Evolutionary conservation across 2,797 vertebrate species (phyloP), one percentile per base, ranked within the genome.

Genomic region (Pipistrellus pygmaeus): DNA sequence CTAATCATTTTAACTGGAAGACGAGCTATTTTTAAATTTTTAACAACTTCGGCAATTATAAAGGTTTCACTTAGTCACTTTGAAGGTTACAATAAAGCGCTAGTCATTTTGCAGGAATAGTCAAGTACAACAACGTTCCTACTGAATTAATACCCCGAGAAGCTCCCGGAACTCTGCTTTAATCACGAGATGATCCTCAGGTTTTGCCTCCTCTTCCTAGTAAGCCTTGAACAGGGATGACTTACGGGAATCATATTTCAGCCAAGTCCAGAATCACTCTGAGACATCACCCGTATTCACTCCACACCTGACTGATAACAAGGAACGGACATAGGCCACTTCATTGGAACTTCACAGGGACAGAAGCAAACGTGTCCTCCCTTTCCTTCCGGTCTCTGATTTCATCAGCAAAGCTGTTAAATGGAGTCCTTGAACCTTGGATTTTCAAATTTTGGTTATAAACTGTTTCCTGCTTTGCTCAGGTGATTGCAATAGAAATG

Each of bases 361-460:
- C 12, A 51, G 68, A 78, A 68, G 48, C n/a, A 64, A 13, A 18
- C 44, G 23, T 41, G n/a, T 53, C 20, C 1, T 92, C 3, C 4
- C 11, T 78, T 88, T 69, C 32, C 2, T 85, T 80, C 92, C 23
- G 20, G 51, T 35, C 44, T 90, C 48, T 66, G 23, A 44, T 66
- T 93, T 91, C 77, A 30, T 85, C 62, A 69, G 41, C 32, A 90
- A 72, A 90, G 38, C 75, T 32, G 21, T 35, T 51, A 44, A 84
- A 76, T 3, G 21, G 53, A 66, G 8, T 3, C 62, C 69, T 1
- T 66, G 46, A 82, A 57, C 15, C 75, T 88, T n/a, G 7, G n/a
- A 69, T 81, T 89, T 85, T 95, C 18, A 80, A 91, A 64, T 71
- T 91, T 77, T 78, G 35, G 6, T 30, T 82, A 60, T 18, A 46